These are phyloP conservation scores for Elgonia sp. DNA, from an alignment of 2,888 invertebrate genomes.

Conservation along the genomic window DNA sequence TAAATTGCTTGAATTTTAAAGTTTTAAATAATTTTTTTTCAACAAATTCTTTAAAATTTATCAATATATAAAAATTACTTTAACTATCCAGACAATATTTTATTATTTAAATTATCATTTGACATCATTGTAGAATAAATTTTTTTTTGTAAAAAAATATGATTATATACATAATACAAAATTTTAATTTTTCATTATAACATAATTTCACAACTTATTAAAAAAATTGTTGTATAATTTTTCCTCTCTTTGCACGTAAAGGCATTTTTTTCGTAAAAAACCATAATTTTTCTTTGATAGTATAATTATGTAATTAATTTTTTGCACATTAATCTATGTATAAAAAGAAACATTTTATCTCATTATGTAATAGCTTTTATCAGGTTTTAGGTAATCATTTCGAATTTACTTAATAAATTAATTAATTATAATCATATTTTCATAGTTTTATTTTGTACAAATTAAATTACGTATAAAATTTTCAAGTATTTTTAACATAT, in stretches of 20 bases:
- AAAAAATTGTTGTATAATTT: not conserved
- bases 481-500: no score
- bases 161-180: no score
- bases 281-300: not conserved
- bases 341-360: slow-evolving; percentile 14
- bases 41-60: not conserved
- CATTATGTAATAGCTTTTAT: slow-evolving; percentile 41
- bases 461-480: no score
- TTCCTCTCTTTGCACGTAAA: not conserved
- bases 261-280: not conserved
- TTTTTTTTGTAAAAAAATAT: no score
- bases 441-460: no score
- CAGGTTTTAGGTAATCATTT: slow-evolving; percentile 18
- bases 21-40: not conserved
- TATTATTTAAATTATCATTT: no score
- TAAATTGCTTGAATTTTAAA: not conserved
- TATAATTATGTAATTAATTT: slow-evolving; percentile 25
- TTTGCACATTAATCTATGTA: not conserved
- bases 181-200: no score
- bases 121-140: no score
- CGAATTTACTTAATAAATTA: slow-evolving; percentile 2
- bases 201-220: no score
- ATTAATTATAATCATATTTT: not conserved
- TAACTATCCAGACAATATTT: no score
- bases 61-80: not conserved